These are phyloP conservation scores for Buphagus erythrorhynchus DNA, from an alignment of 2,797 vertebrate genomes.

Conservation along the genomic window DNA sequence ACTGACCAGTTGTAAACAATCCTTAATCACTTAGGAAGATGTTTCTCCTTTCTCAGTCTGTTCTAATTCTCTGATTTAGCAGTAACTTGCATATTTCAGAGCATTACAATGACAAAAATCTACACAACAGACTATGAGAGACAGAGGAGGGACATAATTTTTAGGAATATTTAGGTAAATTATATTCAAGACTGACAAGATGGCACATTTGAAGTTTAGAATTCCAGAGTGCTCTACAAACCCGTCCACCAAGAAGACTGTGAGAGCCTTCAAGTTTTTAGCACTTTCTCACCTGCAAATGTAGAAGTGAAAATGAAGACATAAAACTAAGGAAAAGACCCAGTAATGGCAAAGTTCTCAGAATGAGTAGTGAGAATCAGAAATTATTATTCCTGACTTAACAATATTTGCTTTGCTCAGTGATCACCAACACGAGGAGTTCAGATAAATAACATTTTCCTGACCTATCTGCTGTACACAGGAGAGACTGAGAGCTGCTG, in stretches of 20 bases:
- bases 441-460: background rate
- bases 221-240: background rate
- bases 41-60: background rate
- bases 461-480: background rate
- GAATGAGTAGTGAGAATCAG: background rate
- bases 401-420: background rate
- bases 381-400: background rate
- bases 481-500: background rate
- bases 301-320: background rate
- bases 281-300: background rate
- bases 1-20: background rate
- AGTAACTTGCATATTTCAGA: background rate
- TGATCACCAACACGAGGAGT: background rate
- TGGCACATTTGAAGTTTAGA: background rate
- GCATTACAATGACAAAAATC: background rate
- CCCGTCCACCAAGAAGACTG: accelerated
- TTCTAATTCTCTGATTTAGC: background rate
- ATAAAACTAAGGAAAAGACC: background rate
- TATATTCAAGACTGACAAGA: background rate
- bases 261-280: background rate
- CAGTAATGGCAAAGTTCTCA: background rate
- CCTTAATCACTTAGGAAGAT: background rate
- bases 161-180: background rate
- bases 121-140: background rate
- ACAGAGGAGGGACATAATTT: background rate